A percentile compares a stretch with the other conserved stretches of the same genome.
These are phyloP conservation scores for Excalfactoria chinensis DNA, from an alignment of 2,113 vertebrate species.

Conservation along the genomic window DNA sequence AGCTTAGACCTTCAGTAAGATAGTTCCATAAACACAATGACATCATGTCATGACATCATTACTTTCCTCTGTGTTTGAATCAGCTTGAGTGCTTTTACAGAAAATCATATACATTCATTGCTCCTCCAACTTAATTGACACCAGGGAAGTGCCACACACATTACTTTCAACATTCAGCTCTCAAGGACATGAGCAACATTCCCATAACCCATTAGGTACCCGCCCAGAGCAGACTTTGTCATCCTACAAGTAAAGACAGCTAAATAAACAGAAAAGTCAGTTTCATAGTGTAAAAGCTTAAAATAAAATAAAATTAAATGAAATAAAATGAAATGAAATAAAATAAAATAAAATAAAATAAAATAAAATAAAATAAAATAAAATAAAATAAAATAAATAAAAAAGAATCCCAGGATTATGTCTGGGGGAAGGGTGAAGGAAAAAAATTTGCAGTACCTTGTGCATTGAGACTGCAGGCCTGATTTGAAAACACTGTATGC, in stretches of 20 bases:
- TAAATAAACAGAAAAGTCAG: slow-evolving; percentile 36
- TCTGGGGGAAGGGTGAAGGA: neutral
- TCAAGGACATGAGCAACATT: neutral
- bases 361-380: neutral
- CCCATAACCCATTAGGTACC: neutral
- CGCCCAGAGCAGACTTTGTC: neutral
- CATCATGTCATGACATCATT: neutral
- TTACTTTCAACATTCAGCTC: neutral
- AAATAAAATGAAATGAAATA: neutral
- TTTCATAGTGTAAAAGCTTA: neutral
- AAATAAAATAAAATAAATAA: too few species aligned
- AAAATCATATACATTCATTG: slow-evolving; percentile 7
- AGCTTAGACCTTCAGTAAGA: slow-evolving; percentile 7
- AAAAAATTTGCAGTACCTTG: neutral
- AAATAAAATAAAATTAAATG: neutral
- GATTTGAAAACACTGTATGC: neutral
- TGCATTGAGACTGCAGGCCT: neutral
- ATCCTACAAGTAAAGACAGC: neutral
- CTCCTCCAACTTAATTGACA: neutral
- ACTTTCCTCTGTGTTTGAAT: slow-evolving; percentile 52
- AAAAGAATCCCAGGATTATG: neutral
- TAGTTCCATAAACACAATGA: slow-evolving; percentile 10
- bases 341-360: neutral
- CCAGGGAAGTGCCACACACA: slow-evolving; percentile 6
- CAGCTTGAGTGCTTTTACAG: neutral